Percentiles rank a stretch among this genome's conserved stretches.
Conservation (phyloP, 2,113 vertebrate genomes). For the Thamnophis sirtalis region DNA sequence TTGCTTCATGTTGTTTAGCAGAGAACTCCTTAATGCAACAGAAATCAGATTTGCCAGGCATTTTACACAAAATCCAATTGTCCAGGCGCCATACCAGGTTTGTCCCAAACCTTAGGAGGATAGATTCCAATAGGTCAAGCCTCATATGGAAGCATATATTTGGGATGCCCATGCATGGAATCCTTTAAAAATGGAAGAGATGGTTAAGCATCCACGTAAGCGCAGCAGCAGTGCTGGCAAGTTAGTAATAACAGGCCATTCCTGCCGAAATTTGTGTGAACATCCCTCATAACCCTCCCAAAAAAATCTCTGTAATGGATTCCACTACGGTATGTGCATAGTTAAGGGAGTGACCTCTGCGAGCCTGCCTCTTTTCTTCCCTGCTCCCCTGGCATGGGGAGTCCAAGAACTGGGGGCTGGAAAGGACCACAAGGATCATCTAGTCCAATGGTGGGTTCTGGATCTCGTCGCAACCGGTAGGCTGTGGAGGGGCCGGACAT, state of each 20-base stretch:
- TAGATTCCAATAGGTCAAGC: constrained; percentile 73
- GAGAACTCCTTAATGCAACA: constrained; percentile 91
- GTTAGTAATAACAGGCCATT: not conserved
- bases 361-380: not conserved
- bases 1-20: constrained; percentile 83
- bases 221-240: not conserved
- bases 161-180: not conserved
- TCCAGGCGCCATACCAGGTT: constrained; percentile 85
- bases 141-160: constrained; percentile 25
- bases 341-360: not conserved
- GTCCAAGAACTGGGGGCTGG: not conserved
- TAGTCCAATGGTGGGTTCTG: not conserved
- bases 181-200: not conserved
- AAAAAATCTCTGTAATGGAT: not conserved
- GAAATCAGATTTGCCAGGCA: constrained; percentile 95
- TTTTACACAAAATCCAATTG: constrained; percentile 99
- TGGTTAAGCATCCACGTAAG: not conserved
- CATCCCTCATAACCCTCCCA: not conserved
- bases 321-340: not conserved
- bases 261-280: not conserved
- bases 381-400: not conserved
- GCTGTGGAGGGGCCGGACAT: too few species aligned
- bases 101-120: constrained; percentile 73
- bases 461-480: too few species aligned
- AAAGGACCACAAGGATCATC: not conserved